Evolutionary conservation across 2,797 vertebrate species (phyloP).

Genomic region (Danio aesculapii): DNA sequence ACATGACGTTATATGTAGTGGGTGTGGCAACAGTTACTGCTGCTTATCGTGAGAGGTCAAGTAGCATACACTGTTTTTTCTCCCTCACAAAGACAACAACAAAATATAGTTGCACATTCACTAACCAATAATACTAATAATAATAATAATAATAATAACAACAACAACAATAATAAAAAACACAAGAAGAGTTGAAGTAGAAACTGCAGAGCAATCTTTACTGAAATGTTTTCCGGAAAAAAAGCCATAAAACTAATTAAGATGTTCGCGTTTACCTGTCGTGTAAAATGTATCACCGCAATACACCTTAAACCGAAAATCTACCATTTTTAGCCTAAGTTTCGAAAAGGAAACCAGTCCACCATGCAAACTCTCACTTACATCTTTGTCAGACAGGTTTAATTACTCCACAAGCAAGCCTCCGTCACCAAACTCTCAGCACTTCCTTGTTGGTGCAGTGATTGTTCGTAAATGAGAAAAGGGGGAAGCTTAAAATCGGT

Average conservation of each 20-base stretch:
- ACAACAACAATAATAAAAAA: background rate
- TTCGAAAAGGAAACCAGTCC: background rate
- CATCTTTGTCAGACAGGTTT: background rate
- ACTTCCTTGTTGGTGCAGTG: background rate
- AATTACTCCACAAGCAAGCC: conserved; percentile 9
- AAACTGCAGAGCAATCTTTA: background rate
- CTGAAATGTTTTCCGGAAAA: background rate
- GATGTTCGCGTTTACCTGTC: background rate
- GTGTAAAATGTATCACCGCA: too few species aligned
- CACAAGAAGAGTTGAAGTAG: background rate
- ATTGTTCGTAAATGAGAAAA: background rate
- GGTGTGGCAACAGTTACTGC: conserved; percentile 21
- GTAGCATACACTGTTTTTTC: background rate
- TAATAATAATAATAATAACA: too few species aligned
- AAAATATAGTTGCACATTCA: background rate
- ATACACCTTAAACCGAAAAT: background rate
- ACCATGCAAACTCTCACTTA: conserved; percentile 9
- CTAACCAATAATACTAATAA: too few species aligned
- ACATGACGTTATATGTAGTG: conserved; percentile 10
- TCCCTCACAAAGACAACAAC: background rate
- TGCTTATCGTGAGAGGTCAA: background rate
- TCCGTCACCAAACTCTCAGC: background rate
- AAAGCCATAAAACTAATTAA: background rate
- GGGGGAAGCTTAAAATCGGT: background rate
- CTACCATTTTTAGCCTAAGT: background rate